Base-by-base conservation (phyloP, 2,113 vertebrate species). In the Aplodontia rufa region DNA sequence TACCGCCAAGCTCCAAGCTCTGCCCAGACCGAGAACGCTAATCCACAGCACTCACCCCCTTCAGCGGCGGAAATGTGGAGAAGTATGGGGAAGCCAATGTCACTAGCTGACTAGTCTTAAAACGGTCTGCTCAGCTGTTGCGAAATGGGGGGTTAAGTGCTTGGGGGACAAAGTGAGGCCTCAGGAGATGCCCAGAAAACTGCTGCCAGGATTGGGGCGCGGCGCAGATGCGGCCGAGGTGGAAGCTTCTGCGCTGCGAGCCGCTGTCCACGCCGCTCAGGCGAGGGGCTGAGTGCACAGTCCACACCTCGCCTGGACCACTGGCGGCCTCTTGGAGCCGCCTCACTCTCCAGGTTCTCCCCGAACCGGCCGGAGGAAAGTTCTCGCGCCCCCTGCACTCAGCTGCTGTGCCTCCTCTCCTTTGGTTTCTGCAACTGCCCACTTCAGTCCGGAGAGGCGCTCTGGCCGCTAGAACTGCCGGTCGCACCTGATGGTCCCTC, bases 201-300 rank as follows among this genome's bases (percentile, higher is more conserved):
- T 2, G 47, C 83, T 42, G 55, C 58, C 58, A 0, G 5, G 24
- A 75, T 88, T 22, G 0, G 5, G 55, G 79, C 45, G 49, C 80
- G 14, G 40, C 51, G 51, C 82, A 5, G 75, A 49, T 7, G 75
- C 86, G 1, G 64, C 91, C 9, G 40, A 82, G 4, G 4, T 5
- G 35, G n/a, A 68, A 20, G n/a, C 20, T 76, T 22, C 22, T 6
- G 24, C 1, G 5, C 24, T 1, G 45, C 20, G 3, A 74, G 51
- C 80, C 26, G 55, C 80, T 47, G 93, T 58, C 10, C 19, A 51
- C 9, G 89, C 64, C 79, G 37, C 51, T 10, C 75, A 3, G 58
- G 30, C 89, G 14, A 20, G 91, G 92, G 92, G 40, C 96, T 97
- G 95, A 97, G 71, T 72, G 81, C 75, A 76, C 78, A 11, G 93